Evolutionary conservation across 2,113 vertebrate species (phyloP).

Genomic region (Serilophus lunatus): DNA sequence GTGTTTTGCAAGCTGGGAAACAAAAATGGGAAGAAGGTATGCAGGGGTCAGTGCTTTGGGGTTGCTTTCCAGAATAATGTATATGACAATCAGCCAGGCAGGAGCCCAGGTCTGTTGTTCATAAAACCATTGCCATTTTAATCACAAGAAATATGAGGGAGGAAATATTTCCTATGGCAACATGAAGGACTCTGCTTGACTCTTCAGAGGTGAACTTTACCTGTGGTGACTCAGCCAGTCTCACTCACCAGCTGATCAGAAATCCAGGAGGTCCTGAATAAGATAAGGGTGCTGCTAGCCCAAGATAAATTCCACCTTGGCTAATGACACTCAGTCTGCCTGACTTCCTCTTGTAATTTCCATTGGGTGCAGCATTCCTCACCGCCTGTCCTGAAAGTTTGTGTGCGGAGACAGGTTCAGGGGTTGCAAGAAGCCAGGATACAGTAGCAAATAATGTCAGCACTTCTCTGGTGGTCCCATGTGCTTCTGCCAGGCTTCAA

Average conservation of each 20-base stretch:
- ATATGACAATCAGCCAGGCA: background rate
- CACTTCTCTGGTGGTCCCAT: conserved; percentile 53
- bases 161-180: background rate
- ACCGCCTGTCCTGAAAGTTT: background rate
- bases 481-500: conserved; percentile 35
- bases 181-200: background rate
- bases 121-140: background rate
- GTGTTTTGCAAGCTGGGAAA: background rate
- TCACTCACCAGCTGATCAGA: rapidly evolving
- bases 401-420: background rate
- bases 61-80: background rate
- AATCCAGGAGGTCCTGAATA: background rate
- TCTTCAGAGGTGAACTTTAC: background rate
- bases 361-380: background rate
- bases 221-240: rapidly evolving
- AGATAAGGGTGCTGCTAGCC: background rate
- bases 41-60: background rate
- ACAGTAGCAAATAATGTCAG: conserved; percentile 17
- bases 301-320: background rate
- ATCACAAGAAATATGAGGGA: background rate
- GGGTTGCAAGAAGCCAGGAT: background rate
- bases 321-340: background rate
- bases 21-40: rapidly evolving
- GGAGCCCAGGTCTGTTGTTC: background rate
- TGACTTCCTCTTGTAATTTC: conserved; percentile 43